phyloP scores from a whole-genome alignment of 2,797 vertebrate genomes.

The Synanceia verrucosa region DNA sequence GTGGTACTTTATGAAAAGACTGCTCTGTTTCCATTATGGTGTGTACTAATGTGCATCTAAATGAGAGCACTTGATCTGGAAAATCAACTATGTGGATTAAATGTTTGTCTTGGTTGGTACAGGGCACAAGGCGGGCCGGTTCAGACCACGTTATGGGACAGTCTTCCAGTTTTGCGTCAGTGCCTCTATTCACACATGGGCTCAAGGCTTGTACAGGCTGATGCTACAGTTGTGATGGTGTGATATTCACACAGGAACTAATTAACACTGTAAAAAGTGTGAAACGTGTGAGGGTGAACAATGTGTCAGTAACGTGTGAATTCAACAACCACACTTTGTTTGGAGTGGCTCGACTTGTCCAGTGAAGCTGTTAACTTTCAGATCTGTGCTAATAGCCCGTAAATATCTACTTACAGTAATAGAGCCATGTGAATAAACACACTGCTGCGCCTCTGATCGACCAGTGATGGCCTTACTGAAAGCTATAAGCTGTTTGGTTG shows the following conservation, averaged over 20 bases:
- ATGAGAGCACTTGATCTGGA: no score
- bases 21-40: no score
- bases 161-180: no score
- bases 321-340: constrained; percentile 22
- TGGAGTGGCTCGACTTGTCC: background rate
- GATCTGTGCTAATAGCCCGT: constrained; percentile 5
- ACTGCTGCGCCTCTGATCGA: background rate
- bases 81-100: no score
- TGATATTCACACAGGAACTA: constrained; percentile 27
- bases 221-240: constrained; percentile 3
- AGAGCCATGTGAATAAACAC: background rate
- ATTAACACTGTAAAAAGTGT: constrained; percentile 30
- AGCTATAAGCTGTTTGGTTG: constrained; percentile 32
- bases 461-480: background rate
- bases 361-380: background rate
- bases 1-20: no score
- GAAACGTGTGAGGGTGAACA: constrained; percentile 23
- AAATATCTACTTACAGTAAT: background rate
- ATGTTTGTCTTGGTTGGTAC: no score
- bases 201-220: background rate
- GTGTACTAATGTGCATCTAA: no score
- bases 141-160: no score
- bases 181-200: background rate
- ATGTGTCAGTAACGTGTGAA: constrained; percentile 25
- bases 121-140: no score